Conservation (phyloP, 92 coral and sea anemone species). For the Epizoanthus ramosus region DNA sequence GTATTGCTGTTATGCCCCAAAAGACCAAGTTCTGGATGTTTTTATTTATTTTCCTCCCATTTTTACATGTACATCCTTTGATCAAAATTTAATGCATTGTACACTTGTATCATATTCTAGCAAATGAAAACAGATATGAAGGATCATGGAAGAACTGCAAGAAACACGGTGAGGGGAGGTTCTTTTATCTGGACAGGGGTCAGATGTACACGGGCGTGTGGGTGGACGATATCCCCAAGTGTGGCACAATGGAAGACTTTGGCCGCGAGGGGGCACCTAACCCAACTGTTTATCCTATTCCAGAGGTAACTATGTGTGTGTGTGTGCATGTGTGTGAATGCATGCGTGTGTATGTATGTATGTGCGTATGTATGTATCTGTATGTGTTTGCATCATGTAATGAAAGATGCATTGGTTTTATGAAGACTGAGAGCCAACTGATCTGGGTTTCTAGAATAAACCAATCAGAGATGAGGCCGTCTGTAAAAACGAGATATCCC, state of each 20-base stretch:
- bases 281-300: conserved; percentile 91
- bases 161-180: conserved; percentile 93
- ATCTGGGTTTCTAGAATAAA: too few species aligned
- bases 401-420: too few species aligned
- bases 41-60: too few species aligned
- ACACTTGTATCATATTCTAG: conserved; percentile 45
- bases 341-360: too few species aligned
- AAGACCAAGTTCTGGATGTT: too few species aligned
- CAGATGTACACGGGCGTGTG: conserved; percentile 96
- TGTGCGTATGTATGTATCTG: too few species aligned
- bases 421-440: too few species aligned
- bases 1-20: too few species aligned
- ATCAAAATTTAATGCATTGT: background rate
- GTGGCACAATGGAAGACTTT: conserved; percentile 99
- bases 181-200: conserved; percentile 92
- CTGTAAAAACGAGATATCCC: too few species aligned
- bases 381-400: too few species aligned
- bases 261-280: conserved; percentile 93
- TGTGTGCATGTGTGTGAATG: too few species aligned
- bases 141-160: conserved; percentile 95
- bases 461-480: too few species aligned
- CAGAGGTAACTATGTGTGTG: conserved; percentile 64
- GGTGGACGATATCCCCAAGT: conserved; percentile 93
- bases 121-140: conserved; percentile 97
- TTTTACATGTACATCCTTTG: background rate